A percentile compares a stretch with the other conserved stretches of the same genome.
Conservation (phyloP, 2,888 invertebrate genomes). For the Prostheceraeus crozeri region DNA sequence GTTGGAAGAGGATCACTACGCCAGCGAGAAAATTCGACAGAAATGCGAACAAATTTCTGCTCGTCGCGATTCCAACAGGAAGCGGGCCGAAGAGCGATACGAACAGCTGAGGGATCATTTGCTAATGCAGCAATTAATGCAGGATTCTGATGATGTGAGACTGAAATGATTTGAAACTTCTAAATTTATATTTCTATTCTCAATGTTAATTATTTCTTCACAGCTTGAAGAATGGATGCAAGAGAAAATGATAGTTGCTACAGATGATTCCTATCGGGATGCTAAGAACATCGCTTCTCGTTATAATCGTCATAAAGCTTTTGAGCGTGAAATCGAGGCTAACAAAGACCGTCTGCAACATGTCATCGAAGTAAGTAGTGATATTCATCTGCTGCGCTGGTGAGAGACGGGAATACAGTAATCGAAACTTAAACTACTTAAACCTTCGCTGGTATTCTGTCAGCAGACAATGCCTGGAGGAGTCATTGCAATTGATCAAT, state of each 20-base stretch:
- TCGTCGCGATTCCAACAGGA: slow-evolving; percentile 43
- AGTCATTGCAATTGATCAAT: too few species aligned
- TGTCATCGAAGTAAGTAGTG: slow-evolving; percentile 34
- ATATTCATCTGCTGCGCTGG: too few species aligned
- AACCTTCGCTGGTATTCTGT: too few species aligned
- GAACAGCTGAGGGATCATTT: slow-evolving; percentile 86
- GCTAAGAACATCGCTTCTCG: slow-evolving; percentile 99
- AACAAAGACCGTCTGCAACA: slow-evolving; percentile 62
- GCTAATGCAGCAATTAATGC: slow-evolving; percentile 85
- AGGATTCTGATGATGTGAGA: slow-evolving; percentile 47
- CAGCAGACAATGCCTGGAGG: too few species aligned
- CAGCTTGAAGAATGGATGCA: slow-evolving; percentile 88
- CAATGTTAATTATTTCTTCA: not conserved
- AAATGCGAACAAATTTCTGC: slow-evolving; percentile 66
- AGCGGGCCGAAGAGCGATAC: slow-evolving; percentile 76
- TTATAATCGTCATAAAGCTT: slow-evolving; percentile 98
- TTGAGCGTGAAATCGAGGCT: slow-evolving; percentile 95
- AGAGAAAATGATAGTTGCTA: slow-evolving; percentile 94
- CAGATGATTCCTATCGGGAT: slow-evolving; percentile 89
- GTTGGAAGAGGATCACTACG: slow-evolving; percentile 86
- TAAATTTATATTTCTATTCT: too few species aligned
- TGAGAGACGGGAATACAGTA: too few species aligned
- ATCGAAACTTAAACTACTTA: too few species aligned
- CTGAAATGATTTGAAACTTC: not conserved
- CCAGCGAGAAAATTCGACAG: slow-evolving; percentile 87